A percentile compares a stretch with the other conserved stretches of the same genome.
Evolutionary conservation across 53 echinoderm and acorn worm species (phyloP).

Genomic region (Hippasteria phrygiana): DNA sequence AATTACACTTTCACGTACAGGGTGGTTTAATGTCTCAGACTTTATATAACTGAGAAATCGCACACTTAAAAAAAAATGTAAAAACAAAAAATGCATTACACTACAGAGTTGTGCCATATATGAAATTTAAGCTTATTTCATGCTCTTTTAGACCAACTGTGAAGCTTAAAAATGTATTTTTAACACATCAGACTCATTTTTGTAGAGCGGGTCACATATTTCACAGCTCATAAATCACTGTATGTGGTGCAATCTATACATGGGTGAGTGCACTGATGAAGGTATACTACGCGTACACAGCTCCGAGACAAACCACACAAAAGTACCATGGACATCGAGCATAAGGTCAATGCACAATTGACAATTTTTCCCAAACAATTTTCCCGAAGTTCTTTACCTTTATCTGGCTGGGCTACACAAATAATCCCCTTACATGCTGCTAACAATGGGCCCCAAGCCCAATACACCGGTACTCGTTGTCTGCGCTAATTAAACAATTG

Average conservation of each 20-base stretch:
- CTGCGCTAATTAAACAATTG: slow-evolving; percentile 37
- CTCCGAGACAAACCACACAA: not conserved
- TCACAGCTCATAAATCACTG: not conserved
- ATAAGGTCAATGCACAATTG: slow-evolving; percentile 36
- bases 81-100: no score
- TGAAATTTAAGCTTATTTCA: no score
- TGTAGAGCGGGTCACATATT: not conserved
- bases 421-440: slow-evolving; percentile 15
- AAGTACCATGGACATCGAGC: slow-evolving; percentile 44
- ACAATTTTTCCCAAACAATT: not conserved
- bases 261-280: not conserved
- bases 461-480: not conserved
- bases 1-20: no score
- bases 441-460: not conserved
- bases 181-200: no score
- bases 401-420: slow-evolving; percentile 6
- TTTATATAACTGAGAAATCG: no score
- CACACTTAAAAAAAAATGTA: no score
- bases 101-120: no score
- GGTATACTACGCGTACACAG: not conserved
- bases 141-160: no score
- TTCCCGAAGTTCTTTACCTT: not conserved
- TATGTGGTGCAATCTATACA: not conserved
- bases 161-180: no score
- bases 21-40: no score